Evolutionary conservation across 2,888 invertebrate genomes (phyloP).

Genomic region (Lasioglossum morio): DNA sequence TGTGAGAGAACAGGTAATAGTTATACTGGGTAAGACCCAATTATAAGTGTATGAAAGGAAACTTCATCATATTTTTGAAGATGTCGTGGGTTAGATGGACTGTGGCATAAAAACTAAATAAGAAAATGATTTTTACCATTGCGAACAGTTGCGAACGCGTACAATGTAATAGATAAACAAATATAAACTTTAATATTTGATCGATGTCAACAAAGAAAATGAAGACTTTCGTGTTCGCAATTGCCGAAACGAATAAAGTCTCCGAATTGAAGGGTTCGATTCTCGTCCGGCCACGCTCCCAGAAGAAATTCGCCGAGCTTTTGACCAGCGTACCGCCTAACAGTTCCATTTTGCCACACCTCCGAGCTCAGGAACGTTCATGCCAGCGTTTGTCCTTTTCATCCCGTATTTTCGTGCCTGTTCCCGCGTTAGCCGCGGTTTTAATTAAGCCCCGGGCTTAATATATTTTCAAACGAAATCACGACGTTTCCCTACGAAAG

Average conservation of each 20-base stretch:
- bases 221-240: neutral
- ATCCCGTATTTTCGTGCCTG: neutral
- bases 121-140: no score
- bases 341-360: slow-evolving; percentile 1
- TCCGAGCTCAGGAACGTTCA: neutral
- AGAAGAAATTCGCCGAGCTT: neutral
- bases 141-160: no score
- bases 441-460: slow-evolving; percentile 46
- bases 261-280: neutral
- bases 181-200: no score
- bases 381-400: neutral
- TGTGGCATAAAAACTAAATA: no score
- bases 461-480: slow-evolving; percentile 41
- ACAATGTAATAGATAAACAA: no score
- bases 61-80: no score
- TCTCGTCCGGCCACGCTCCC: neutral
- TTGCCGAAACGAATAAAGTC: neutral
- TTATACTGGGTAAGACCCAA: no score
- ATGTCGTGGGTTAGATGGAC: no score
- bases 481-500: slow-evolving; percentile 16
- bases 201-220: no score
- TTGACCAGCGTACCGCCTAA: slow-evolving; percentile 10
- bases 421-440: slow-evolving; percentile 3
- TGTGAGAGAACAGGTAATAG: no score
- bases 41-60: no score